Evolutionary conservation across 2,888 invertebrate genomes (phyloP).

Genomic region (Antheraea assamensis): DNA sequence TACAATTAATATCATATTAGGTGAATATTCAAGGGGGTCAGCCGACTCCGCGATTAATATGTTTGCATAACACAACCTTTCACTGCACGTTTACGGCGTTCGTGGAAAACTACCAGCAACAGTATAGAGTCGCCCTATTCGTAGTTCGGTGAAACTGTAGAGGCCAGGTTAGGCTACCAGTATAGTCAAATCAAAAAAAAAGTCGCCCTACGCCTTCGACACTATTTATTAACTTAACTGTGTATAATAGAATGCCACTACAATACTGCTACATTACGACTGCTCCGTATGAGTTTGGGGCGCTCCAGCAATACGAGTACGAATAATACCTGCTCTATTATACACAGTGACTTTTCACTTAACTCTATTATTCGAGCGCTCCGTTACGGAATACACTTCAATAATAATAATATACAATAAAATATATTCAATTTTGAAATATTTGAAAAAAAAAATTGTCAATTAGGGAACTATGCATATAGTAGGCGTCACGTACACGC

Average conservation of each 20-base stretch:
- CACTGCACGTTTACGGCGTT: slow-evolving; percentile 31
- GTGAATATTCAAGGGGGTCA: slow-evolving; percentile 14
- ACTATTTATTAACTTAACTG: too few relatives aligned
- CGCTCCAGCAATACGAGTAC: neutral
- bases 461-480: neutral
- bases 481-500: neutral
- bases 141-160: too few relatives aligned
- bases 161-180: too few relatives aligned
- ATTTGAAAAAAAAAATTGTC: neutral
- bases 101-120: slow-evolving; percentile 40
- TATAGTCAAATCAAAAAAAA: too few relatives aligned
- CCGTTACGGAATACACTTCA: neutral
- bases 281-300: too few relatives aligned
- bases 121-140: slow-evolving; percentile 19
- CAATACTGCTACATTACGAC: neutral
- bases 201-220: too few relatives aligned
- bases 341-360: neutral
- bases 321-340: neutral
- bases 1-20: neutral
- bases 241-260: too few relatives aligned
- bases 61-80: slow-evolving; percentile 52
- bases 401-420: neutral
- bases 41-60: neutral
- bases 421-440: neutral
- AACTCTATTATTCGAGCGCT: too few relatives aligned